Evolutionary conservation across 2,888 invertebrate genomes (phyloP), one percentile per base, ranked within the genome.

Genomic region (Machimus atricapillus): DNA sequence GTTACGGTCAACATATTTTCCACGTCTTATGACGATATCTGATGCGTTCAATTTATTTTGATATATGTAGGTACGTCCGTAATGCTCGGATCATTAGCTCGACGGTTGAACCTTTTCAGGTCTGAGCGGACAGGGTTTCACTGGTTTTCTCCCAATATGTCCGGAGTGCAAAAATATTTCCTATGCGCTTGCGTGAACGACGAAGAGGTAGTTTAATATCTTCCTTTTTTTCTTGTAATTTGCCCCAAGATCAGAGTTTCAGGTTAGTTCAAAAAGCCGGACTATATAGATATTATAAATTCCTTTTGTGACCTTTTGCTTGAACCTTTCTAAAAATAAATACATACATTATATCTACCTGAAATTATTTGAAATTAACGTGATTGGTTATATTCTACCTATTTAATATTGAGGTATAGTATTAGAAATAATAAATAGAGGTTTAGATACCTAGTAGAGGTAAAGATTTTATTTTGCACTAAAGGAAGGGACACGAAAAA

Each of bases 1-100:
- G 77, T 86, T 86, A 86, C 86, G 86, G 86, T 78, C 77, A 86
- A 85, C 85, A 85, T 85, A 85, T 85, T 74, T 85, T 74, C 85
- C 27, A 85, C 74, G 74, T 73, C 85, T 85, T 85, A 85, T 85
- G 85, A 85, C 43, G 85, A 73, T 85, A 85, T 85, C 85, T 74
- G 85, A 85, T 85, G 85, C 85, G 85, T 85, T 43, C 85, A 74
- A 31, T 85, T 74, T 74, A 23, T 85, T 83, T 85, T 85, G 85
- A 85, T 85, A 43, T 85, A 85, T 85, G 85, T 74, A 66, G 85
- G 73, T 46, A 74, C 27, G 85, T 85, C 74, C 46, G 85, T 34
- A 43, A 73, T 85, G 85, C 85, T 43, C 58, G 85, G 85, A 74
- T 85, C 85, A 85, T 85, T 85, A 85, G 85, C 74, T 74, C 58